These are phyloP conservation scores for Solea senegalensis DNA, from an alignment of 2,113 vertebrate genomes.

Conservation along the genomic window DNA sequence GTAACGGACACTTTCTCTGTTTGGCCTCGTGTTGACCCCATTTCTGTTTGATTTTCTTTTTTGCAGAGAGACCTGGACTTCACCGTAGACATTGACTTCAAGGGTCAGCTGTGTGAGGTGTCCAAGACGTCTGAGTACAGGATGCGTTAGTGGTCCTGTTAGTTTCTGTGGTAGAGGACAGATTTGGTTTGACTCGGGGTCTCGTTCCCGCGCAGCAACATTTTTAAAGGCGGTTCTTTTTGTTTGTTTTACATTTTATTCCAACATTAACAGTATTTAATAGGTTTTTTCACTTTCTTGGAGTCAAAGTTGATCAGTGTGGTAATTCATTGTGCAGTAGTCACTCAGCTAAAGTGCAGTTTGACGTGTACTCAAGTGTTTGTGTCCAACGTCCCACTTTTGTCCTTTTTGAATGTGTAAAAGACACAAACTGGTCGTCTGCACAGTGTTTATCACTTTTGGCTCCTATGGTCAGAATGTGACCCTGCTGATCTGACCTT, in stretches of 20 bases:
- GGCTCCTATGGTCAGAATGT: neutral
- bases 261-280: slow-evolving; percentile 63
- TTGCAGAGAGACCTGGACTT: slow-evolving; percentile 93
- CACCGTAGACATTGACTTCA: slow-evolving; percentile 92
- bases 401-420: slow-evolving; percentile 30
- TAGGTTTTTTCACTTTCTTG: slow-evolving; percentile 41
- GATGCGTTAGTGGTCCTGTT: slow-evolving; percentile 84
- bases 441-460: slow-evolving; percentile 43
- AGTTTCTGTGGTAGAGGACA: slow-evolving; percentile 50
- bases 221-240: slow-evolving; percentile 65
- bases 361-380: slow-evolving; percentile 32
- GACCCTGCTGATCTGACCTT: neutral
- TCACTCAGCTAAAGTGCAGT: slow-evolving; percentile 31
- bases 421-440: slow-evolving; percentile 6
- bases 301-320: slow-evolving; percentile 37
- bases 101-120: slow-evolving; percentile 92
- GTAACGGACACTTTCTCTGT: neutral
- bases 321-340: slow-evolving; percentile 65
- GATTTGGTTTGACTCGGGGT: slow-evolving; percentile 47
- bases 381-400: slow-evolving; percentile 27
- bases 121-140: slow-evolving; percentile 92
- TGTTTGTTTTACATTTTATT: slow-evolving; percentile 43
- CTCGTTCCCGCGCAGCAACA: slow-evolving; percentile 53
- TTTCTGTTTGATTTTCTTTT: slow-evolving; percentile 1
- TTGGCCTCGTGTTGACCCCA: neutral